Base-by-base conservation (phyloP, 2,797 vertebrate species). In the Columba guinea region DNA sequence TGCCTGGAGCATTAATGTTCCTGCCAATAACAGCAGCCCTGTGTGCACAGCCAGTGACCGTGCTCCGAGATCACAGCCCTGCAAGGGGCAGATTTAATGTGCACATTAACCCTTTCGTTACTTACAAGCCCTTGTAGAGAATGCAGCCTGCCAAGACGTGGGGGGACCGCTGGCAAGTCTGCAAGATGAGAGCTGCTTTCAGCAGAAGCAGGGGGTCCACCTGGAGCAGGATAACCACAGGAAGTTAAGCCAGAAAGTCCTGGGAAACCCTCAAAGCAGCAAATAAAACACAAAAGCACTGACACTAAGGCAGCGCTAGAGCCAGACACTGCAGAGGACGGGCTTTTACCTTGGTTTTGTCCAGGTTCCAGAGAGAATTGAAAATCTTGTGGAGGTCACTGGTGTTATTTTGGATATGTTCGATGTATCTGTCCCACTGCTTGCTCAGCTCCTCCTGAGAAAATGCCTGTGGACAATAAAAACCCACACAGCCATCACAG, bases 131-230 rank as follows among this genome's bases (percentile, higher is more conserved):
- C 65, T 97, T 97, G 94, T 99, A 99, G n/a, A 99, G 98, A 77
- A 99, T 98, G 79, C 99, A 99, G 83, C 99, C 99, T 7, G 98
- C 99, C 30, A 98, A 97, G 94, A 99, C 91, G 1, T 98, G 98
- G 48, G 98, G 98, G 41, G 97, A 98, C 51, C 99, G 98, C 97
- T 99, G 99, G 95, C 99, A 99, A 1, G 98, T 98, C 96, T 99
- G 99, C 41, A 99, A 95, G 87, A 99, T 99, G 94, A 99, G 99
- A 53, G 99, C 98, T 1, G 99, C 99, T 95, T 99, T 99, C 60
- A 99, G 98, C n/a, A 99, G 58, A 24, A 99, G 97, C 79, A 99
- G 97, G 4, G 99, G 99, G 78, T 99, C 99, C 82, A 99, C 99
- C 99, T 99, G 95, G 5, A 11, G 3, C 39, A 34, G 78, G n/a